A percentile compares a stretch with the other conserved stretches of the same genome.
Conservation (phyloP, 2,888 invertebrate species). For the Dasysyrphus albostriatus region DNA sequence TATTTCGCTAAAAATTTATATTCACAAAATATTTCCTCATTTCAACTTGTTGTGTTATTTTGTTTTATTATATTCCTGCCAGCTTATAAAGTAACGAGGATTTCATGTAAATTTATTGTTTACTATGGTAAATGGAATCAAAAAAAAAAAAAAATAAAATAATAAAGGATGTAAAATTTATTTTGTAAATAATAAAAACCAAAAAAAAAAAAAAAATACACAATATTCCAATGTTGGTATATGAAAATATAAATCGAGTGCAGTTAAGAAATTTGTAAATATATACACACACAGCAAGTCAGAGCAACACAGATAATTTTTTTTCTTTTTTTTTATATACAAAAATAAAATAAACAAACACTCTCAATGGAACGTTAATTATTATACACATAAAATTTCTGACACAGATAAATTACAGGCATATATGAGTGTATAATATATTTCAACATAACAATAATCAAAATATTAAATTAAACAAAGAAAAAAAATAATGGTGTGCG, state of each 20-base stretch:
- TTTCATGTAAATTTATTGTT: slow-evolving; percentile 51
- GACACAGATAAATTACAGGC: slow-evolving; percentile 40
- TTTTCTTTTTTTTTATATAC: not conserved
- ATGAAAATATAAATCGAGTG: slow-evolving; percentile 40
- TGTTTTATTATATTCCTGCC: slow-evolving; percentile 4
- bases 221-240: slow-evolving; percentile 28
- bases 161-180: slow-evolving; percentile 34
- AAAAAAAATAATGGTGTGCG: slow-evolving; percentile 44
- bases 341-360: slow-evolving; percentile 30
- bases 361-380: slow-evolving; percentile 40
- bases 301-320: slow-evolving; percentile 31
- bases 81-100: slow-evolving; percentile 29
- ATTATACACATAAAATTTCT: slow-evolving; percentile 36
- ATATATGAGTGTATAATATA: slow-evolving; percentile 12
- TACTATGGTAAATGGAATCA: not conserved
- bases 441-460: slow-evolving; percentile 34
- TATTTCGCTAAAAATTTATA: slow-evolving; percentile 18
- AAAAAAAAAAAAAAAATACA: slow-evolving; percentile 6
- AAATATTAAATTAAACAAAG: slow-evolving; percentile 23
- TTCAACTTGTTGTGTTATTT: not conserved
- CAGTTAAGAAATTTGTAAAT: slow-evolving; percentile 39
- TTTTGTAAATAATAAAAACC: slow-evolving; percentile 18
- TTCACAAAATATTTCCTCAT: slow-evolving; percentile 10
- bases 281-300: slow-evolving; percentile 37
- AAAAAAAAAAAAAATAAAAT: slow-evolving; percentile 19